A percentile compares a stretch with the other conserved stretches of the same genome.
These are phyloP conservation scores for Chrysodeixis includens DNA, from an alignment of 2,888 invertebrate genomes.

Conservation along the genomic window DNA sequence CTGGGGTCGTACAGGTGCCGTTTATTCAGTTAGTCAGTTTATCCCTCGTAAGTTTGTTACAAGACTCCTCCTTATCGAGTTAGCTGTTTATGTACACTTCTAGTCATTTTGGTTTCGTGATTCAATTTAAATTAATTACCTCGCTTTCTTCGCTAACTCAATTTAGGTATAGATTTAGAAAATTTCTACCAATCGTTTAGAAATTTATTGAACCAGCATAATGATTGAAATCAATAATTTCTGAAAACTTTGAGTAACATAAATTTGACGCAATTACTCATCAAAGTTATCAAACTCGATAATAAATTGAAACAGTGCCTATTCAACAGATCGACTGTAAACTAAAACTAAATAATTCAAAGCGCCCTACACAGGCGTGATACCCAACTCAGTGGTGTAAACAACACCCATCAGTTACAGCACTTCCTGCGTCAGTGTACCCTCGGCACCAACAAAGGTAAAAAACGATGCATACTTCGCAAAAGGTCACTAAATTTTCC, in stretches of 20 bases:
- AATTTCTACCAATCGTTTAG: neutral
- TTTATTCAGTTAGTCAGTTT: slow-evolving; percentile 58
- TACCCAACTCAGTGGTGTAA: slow-evolving; percentile 16
- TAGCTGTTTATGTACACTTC: slow-evolving; percentile 38
- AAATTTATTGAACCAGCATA: neutral
- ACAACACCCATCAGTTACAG: slow-evolving; percentile 22
- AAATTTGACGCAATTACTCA: too few relatives aligned
- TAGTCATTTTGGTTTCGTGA: slow-evolving; percentile 37
- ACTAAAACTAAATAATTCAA: slow-evolving; percentile 6
- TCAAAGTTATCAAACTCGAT: too few relatives aligned
- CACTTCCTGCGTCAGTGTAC: slow-evolving; percentile 19
- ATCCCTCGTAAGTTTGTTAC: slow-evolving; percentile 52
- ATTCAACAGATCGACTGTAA: neutral
- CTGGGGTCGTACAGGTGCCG: slow-evolving; percentile 48
- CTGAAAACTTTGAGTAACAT: too few relatives aligned
- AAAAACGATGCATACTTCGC: slow-evolving; percentile 48
- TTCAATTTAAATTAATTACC: slow-evolving; percentile 42
- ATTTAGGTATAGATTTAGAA: slow-evolving; percentile 8
- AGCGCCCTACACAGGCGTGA: slow-evolving; percentile 3
- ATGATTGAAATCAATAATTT: neutral
- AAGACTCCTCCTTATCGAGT: slow-evolving; percentile 48
- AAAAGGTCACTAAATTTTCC: slow-evolving; percentile 55
- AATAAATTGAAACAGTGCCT: too few relatives aligned
- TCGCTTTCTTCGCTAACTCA: slow-evolving; percentile 25
- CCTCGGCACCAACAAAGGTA: slow-evolving; percentile 50